A percentile compares a stretch with the other conserved stretches of the same genome.
Evolutionary conservation across 2,888 invertebrate genomes (phyloP).

Genomic region (Apoderus coryli): DNA sequence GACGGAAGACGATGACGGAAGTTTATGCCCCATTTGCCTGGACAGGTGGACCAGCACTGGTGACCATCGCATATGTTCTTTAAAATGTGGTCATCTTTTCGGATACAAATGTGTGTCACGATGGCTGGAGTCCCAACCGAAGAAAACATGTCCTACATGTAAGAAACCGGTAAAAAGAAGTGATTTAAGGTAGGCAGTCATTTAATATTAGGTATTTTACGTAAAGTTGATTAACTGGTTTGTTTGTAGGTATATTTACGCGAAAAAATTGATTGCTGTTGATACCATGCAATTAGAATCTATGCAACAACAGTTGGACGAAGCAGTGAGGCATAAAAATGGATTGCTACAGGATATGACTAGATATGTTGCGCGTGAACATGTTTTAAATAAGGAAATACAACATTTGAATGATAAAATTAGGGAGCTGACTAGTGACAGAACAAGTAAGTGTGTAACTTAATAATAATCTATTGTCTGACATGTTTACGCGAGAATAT

Average conservation of each 20-base stretch:
- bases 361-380: conserved; percentile 32
- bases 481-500: too few species aligned
- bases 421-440: conserved; percentile 15
- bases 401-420: conserved; percentile 19
- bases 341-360: conserved; percentile 48
- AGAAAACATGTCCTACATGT: conserved; percentile 76
- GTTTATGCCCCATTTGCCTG: conserved; percentile 75
- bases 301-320: conserved; percentile 45
- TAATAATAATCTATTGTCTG: not conserved
- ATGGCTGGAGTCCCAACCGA: conserved; percentile 49
- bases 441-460: conserved; percentile 1
- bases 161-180: conserved; percentile 41
- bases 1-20: conserved; percentile 49
- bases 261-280: conserved; percentile 55
- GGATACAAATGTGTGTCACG: conserved; percentile 64
- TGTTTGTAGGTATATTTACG: conserved; percentile 72
- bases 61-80: conserved; percentile 67
- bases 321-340: conserved; percentile 41
- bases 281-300: conserved; percentile 66
- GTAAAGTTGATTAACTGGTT: too few species aligned
- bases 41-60: conserved; percentile 81
- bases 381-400: conserved; percentile 31
- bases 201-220: not conserved
- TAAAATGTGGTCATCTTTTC: conserved; percentile 88
- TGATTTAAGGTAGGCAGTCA: conserved; percentile 21